Evolutionary conservation across 1,140 invertebrate genomes (phyloP), one percentile per base, ranked within the genome.

Genomic region (Dolichoris vasculosae): DNA sequence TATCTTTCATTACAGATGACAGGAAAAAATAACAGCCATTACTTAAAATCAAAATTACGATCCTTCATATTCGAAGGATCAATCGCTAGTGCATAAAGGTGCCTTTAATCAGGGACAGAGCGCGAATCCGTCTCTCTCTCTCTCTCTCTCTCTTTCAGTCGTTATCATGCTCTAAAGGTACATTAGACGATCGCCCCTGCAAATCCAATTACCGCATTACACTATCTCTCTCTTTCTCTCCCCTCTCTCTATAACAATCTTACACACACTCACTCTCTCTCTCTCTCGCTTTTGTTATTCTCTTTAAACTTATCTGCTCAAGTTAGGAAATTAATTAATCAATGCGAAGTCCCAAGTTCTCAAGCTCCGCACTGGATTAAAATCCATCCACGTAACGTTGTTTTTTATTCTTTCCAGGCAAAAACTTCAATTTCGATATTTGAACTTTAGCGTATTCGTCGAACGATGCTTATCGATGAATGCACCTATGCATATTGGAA

Each of bases 321-420:
- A 51, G 73, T 84, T 84, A 67, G 82, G 78, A 84, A 84, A 84
- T 84, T 84, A 84, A 78, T 77, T 77, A 84, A 67, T 84, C 75
- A 84, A 67, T 67, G 55, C 82, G 38, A n/a, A 38, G 17, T 15
- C 59, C 40, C 77, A 30, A 55, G 26, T 35, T 32, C 3, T 69
- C 67, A 2, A 8, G 0, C 35, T 38, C 3, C 7, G 4, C 6
- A 59, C 55, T 59, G 3, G 55, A 26, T 59, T 26, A 59, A 59
- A 23, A 26, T 59, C 23, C 23, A 20, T 26, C 23, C 4, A 59
- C 55, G 20, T 59, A 2, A 26, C 3, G 2, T 59, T 59, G 20
- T 9, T 59, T 26, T 26, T 59, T 59, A 26, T 59, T 59, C 55
- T 59, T 59, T 59, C 23, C 3, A 26, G 55, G 55, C 2, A 59